phyloP scores from a whole-genome alignment of 2,113 vertebrate genomes.

The Hippotragus niger region DNA sequence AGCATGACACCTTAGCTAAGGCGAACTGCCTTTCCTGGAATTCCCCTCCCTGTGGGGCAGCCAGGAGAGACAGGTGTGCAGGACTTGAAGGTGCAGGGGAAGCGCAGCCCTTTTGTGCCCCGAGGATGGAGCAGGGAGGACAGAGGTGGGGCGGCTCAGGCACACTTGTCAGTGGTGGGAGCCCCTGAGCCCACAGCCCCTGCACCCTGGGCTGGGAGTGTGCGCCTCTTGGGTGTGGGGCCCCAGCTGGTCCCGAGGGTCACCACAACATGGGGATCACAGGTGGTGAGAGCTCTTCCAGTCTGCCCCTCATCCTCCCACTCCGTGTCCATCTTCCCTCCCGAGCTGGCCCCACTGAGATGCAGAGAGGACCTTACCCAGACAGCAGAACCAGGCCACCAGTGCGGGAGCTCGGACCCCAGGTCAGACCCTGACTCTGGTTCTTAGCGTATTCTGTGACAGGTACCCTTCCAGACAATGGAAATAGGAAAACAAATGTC shows the following conservation, averaged over 20 bases:
- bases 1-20: background rate
- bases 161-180: accelerated
- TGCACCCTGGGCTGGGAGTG: background rate
- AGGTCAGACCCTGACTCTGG: background rate
- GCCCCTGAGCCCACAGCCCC: background rate
- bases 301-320: background rate
- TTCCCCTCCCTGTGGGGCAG: background rate
- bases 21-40: background rate
- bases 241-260: background rate
- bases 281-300: background rate
- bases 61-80: background rate
- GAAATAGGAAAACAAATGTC: background rate
- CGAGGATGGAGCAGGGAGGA: background rate
- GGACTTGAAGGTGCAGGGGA: background rate
- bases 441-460: background rate
- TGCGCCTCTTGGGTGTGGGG: background rate
- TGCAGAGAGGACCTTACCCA: background rate
- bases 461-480: background rate
- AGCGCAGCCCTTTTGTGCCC: background rate
- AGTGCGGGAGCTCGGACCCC: accelerated
- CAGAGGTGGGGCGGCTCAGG: accelerated
- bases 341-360: background rate
- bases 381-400: background rate
- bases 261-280: background rate
- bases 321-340: background rate